Base-by-base conservation (phyloP, 2,113 vertebrate species). In the Fulmarus glacialis region DNA sequence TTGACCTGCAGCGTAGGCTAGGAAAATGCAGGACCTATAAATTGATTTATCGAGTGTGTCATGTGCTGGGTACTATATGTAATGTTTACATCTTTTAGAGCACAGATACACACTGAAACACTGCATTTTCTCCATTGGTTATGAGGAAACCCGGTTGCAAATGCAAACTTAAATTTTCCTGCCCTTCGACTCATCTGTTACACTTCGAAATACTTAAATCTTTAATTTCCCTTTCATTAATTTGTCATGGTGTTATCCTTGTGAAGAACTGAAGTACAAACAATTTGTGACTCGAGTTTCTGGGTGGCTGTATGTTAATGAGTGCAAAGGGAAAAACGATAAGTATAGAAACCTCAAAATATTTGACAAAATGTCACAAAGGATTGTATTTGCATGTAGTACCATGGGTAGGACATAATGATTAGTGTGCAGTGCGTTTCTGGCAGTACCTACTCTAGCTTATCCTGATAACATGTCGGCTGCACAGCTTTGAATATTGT, bases 361-460 rank as follows among this genome's bases (percentile, higher is more conserved):
- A 98, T 98, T 98, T 98, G 98, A 98, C 98, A 98, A 98, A 98
- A 97, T 98, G 98, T 98, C 98, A 98, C 97, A 98, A 98, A 98
- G 97, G 98, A 98, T 98, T 98, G 98, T 98, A 98, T 98, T 98
- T 98, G 98, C 98, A 98, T 98, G 98, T 98, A 98, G 97, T 97
- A 97, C 92, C 60, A 73, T 84, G 97, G 97, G 90, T 97, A 98
- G 97, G 98, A 98, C 98, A 98, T 94, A 96, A 98, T 98, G 98
- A 98, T 98, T 98, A 98, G 98, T 98, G 98, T 98, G 98, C 97
- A 77, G 97, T 92, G 96, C 47, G 45, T 96, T 77, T 89, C 98
- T 98, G 97, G 98, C 98, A 97, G 95, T 98, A 97, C 94, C 94
- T 97, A 97, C 95, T 98, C 97, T 87, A 97, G 97, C 98, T 97